Conservation (phyloP, 2,888 invertebrate genomes). For the Epistrophella euchroma region DNA sequence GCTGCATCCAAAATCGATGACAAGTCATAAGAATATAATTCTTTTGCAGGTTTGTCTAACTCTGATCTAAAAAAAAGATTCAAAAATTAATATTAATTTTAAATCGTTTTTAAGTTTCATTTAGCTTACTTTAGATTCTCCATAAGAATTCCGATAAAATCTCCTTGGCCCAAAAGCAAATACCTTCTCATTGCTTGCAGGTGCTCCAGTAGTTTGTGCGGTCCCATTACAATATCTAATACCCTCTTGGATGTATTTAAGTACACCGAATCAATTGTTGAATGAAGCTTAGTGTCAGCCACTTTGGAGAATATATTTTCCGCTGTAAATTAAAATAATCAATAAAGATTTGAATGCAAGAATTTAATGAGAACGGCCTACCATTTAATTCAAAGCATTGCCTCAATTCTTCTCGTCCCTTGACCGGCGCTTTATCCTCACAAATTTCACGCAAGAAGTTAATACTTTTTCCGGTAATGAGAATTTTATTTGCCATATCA, state of each 20-base stretch:
- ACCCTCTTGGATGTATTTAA: conserved; percentile 94
- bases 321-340: conserved; percentile 76
- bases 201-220: conserved; percentile 95
- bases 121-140: conserved; percentile 91
- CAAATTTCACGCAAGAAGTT: conserved; percentile 97
- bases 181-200: conserved; percentile 95
- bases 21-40: conserved; percentile 94
- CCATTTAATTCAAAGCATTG: conserved; percentile 85
- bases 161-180: conserved; percentile 96
- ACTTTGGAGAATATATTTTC: conserved; percentile 85
- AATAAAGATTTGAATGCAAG: background rate
- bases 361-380: conserved; percentile 67
- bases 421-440: conserved; percentile 90
- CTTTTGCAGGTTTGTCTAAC: conserved; percentile 93
- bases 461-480: conserved; percentile 97
- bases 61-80: conserved; percentile 87
- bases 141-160: conserved; percentile 97
- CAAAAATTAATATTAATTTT: background rate
- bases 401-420: conserved; percentile 86
- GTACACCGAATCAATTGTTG: conserved; percentile 93
- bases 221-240: conserved; percentile 92
- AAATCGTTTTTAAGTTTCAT: background rate
- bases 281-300: conserved; percentile 90
- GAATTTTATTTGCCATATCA: conserved; percentile 92
- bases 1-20: conserved; percentile 93